Evolutionary conservation across 2,113 vertebrate genomes (phyloP), one percentile per base, ranked within the genome.

Genomic region (Meleagris gallopavo): DNA sequence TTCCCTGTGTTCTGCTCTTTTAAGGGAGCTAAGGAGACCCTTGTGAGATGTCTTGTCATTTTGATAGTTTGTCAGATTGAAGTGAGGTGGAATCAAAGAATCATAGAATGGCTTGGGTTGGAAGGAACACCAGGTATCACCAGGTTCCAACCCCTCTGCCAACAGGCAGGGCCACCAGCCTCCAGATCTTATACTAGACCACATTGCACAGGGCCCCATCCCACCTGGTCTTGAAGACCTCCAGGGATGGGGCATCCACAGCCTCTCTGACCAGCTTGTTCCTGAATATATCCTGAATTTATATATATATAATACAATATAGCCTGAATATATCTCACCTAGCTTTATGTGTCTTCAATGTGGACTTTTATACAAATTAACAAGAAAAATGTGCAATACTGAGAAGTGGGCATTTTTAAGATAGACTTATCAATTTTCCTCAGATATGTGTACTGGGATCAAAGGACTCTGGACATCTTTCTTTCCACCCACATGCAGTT

Each of bases 401-500:
- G 48, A 52, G 25, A 84, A 66, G 13, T 32, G 22, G 21, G 5
- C 43, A 75, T 22, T 50, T 66, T 11, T 13, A 48, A 8, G 36
- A 17, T 17, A 6, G 36, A 32, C 10, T 52, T 65, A 30, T 0
- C 7, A 48, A 5, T 4, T 69, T 74, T 41, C 20, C 72, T 61
- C 34, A 52, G 17, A 29, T 32, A 11, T 2, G 10, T 61, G 6
- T 40, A 19, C 22, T 62, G 13, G 58, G 14, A 11, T 80, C 36
- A 88, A 40, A 70, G 12, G 50, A 57, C 8, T 11, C 38, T 5
- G 8, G 9, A 15, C 50, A 85, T 27, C 6, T 1, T 29, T 43
- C 17, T 6, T 79, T 34, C 10, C 13, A 62, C 5, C 40, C 16
- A 40, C 1, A 0, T 11, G 9, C 32, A 46, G n/a, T 17, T 67